Base-by-base conservation (phyloP, 35 echinoderm and acorn worm species). In the Heliocidaris erythrogramma region DNA sequence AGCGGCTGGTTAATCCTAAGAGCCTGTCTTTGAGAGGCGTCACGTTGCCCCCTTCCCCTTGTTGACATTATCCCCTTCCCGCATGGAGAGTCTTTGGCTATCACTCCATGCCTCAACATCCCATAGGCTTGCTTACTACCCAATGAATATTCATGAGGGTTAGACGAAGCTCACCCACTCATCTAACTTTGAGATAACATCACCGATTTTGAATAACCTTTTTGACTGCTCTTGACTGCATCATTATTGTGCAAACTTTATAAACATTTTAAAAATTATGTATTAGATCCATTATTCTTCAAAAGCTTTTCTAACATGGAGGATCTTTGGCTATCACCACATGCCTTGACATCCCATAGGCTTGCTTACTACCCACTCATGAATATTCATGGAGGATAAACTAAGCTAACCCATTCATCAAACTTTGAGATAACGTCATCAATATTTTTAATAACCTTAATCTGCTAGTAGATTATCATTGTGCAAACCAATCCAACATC, bases 31-130 rank as follows among this genome's bases (percentile, higher is more conserved):
- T 89, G 47, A 48, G 47, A 32, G 87, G 87, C 87, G 31, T 89
- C 87, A 89, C 47, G 48, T 92, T 30, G n/a, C 48, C 91, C 91
- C 91, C 91, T 59, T 92, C 91, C 49, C 50, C 91, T 52, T 92
- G 91, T 32, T 92, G 91, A 92, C 49, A 29, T 59, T 92, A 59
- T 59, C 91, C 49, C 91, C 91, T 59, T 59, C 91, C 91, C 50
- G 91, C 91, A 59, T 59, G 91, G 47, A 59, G 91, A 48, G 91
- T 92, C 50, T 32, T 59, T 92, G 91, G 91, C 48, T 49, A 92
- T 92, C 91, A 92, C 48, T 42, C 91, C 5, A 16, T 48, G 49
- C 48, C 91, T 30, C 21, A 29, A 48, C 32, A 89, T 47, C 31
- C 48, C 91, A 30, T 92, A 78, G 91, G 49, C 91, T 48, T 30